Percentiles rank a stretch among this genome's conserved stretches.
Conservation (phyloP, 2,797 vertebrate genomes). For the Rhinoraja longicauda region DNA sequence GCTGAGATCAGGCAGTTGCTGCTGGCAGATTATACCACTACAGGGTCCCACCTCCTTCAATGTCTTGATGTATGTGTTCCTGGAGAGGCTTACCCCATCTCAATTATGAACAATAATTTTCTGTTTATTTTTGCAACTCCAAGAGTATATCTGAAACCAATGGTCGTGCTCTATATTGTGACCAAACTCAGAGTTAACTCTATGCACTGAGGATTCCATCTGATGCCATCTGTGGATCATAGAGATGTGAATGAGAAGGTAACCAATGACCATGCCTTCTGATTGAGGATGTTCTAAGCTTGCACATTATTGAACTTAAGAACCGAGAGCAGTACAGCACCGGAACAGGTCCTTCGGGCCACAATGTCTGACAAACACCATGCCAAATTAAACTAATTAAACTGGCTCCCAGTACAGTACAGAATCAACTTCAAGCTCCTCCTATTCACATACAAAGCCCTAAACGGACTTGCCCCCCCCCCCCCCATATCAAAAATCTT, state of each 20-base stretch:
- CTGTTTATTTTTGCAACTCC: not conserved
- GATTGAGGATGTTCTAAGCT: not conserved
- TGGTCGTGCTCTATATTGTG: not conserved
- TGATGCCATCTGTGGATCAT: too few relatives aligned
- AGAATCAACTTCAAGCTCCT: too few relatives aligned
- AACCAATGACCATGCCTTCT: too few relatives aligned
- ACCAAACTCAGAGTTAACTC: not conserved
- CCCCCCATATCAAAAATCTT: too few relatives aligned
- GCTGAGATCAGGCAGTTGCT: not conserved
- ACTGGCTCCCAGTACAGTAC: too few relatives aligned
- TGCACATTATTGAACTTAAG: too few relatives aligned
- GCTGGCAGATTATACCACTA: not conserved
- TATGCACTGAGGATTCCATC: not conserved
- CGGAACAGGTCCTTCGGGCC: too few relatives aligned
- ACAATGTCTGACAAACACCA: too few relatives aligned
- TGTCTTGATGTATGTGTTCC: not conserved
- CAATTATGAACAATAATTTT: not conserved
- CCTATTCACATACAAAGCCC: too few relatives aligned
- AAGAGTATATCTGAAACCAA: not conserved
- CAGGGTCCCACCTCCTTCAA: not conserved
- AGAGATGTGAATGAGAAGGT: not conserved
- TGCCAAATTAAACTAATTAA: too few relatives aligned
- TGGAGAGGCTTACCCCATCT: not conserved
- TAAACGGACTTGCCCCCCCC: too few relatives aligned
- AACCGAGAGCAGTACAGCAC: too few relatives aligned